Conservation (phyloP, 2,888 invertebrate species). For the Busseola fusca region DNA sequence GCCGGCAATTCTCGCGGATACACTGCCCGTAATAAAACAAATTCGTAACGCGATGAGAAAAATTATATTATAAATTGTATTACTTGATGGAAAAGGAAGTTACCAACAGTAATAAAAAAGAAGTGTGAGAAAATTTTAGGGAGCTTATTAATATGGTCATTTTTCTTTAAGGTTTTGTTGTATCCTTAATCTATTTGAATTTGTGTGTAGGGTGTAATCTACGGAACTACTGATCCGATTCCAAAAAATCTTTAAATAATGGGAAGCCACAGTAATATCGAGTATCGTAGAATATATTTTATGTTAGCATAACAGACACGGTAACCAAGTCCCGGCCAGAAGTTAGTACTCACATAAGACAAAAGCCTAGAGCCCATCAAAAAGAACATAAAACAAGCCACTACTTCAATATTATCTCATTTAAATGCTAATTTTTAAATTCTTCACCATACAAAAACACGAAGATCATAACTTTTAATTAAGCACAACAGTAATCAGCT, state of each 20-base stretch:
- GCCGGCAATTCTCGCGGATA: constrained; percentile 27
- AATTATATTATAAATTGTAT: constrained; percentile 22
- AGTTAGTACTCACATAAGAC: constrained; percentile 1
- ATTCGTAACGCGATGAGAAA: constrained; percentile 49
- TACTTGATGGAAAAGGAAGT: not conserved
- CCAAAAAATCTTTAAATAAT: not conserved
- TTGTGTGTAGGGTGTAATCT: not conserved
- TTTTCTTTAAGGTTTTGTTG: not conserved
- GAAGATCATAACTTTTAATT: constrained; percentile 47
- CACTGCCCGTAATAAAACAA: constrained; percentile 40
- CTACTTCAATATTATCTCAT: constrained; percentile 21
- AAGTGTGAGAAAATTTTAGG: not conserved
- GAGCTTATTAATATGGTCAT: not conserved
- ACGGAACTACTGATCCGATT: not conserved
- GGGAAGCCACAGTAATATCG: not conserved
- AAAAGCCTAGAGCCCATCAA: not conserved
- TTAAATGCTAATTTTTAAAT: constrained; percentile 34
- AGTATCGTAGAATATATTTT: not conserved
- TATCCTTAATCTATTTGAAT: not conserved
- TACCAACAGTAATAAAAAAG: not conserved
- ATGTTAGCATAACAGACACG: not conserved
- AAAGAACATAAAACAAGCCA: constrained; percentile 15
- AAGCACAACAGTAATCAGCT: constrained; percentile 36
- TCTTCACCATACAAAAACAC: constrained; percentile 28
- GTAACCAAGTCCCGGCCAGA: not conserved